Conservation (phyloP, 2,797 vertebrate genomes). For the Centropyge bicolor region DNA sequence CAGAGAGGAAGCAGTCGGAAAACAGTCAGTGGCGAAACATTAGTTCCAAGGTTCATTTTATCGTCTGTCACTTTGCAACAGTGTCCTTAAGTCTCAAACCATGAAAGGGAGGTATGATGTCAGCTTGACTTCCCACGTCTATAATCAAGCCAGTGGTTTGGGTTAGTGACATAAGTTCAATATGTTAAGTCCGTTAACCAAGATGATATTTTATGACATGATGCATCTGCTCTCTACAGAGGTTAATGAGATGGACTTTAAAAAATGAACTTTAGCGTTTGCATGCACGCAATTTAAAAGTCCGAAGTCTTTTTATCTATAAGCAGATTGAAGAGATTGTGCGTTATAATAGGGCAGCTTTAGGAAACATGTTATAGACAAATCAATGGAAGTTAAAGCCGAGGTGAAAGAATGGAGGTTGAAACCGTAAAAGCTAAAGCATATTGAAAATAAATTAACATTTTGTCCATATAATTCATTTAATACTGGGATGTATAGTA, state of each 20-base stretch:
- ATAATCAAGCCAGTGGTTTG: background rate
- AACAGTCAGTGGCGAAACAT: background rate
- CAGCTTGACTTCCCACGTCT: background rate
- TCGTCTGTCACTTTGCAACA: conserved; percentile 20
- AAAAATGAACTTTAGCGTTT: too few species aligned
- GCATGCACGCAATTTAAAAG: too few species aligned
- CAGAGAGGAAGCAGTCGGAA: background rate
- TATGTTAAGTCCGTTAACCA: too few species aligned
- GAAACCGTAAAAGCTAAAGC: conserved; percentile 13
- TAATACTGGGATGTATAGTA: background rate
- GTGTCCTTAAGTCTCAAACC: background rate
- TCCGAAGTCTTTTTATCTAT: too few species aligned
- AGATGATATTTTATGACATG: too few species aligned
- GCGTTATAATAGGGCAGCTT: background rate
- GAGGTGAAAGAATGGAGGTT: background rate
- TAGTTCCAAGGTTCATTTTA: background rate
- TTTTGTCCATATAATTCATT: conserved; percentile 1
- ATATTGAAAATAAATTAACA: background rate
- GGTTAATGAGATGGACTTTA: too few species aligned
- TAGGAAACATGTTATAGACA: background rate
- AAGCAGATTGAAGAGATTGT: too few species aligned
- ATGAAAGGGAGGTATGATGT: background rate
- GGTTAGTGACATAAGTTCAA: too few species aligned
- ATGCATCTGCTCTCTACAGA: too few species aligned
- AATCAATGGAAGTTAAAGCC: background rate